Evolutionary conservation across 2,888 invertebrate species (phyloP), one percentile per base, ranked within the genome.

Genomic region (Parascotia fuliginaria): DNA sequence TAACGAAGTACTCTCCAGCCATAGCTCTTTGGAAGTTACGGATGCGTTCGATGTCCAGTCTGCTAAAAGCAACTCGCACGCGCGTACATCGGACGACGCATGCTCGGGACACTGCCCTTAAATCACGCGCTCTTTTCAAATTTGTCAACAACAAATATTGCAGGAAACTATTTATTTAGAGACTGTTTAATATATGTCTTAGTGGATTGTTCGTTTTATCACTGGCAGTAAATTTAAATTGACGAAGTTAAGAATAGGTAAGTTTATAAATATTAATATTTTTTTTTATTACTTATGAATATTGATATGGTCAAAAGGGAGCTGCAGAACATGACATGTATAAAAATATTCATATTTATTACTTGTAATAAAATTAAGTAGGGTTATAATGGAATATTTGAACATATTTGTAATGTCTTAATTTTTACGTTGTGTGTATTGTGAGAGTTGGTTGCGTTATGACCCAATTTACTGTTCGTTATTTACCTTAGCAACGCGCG

Each of bases 1-100:
- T 36, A 63, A 55, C 71, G 67, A 71, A 68, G 72, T 79, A 76
- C 78, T 75, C 65, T 58, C 67, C 62, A 69, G 74, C 70, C 64
- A 73, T 65, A 73, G 70, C 68, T 71, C 77, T 78, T 78, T 76
- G 69, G 71, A 72, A 75, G 75, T 61, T 75, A 84, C 83, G 77
- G 81, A 75, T 74, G 79, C 81, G 76, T 79, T 71, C 69, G 63
- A 67, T 75, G 81, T 78, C 86, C 89, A 89, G 89, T 89, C 81
- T 79, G 77, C 73, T 79, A 72, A 81, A 83, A 82, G 86, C 89
- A 81, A 73, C 81, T 79, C 81, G 74, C 77, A 67, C 74, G 79
- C 73, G 64, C 79, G 77, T 77, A 81, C 83, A 75, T 70, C 71
- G 79, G 75, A 68, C 77, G 57, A 70, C 70, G 78, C 74, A 74